Conservation (phyloP, 2,113 vertebrate genomes). For the Leptobrachium leishanense region DNA sequence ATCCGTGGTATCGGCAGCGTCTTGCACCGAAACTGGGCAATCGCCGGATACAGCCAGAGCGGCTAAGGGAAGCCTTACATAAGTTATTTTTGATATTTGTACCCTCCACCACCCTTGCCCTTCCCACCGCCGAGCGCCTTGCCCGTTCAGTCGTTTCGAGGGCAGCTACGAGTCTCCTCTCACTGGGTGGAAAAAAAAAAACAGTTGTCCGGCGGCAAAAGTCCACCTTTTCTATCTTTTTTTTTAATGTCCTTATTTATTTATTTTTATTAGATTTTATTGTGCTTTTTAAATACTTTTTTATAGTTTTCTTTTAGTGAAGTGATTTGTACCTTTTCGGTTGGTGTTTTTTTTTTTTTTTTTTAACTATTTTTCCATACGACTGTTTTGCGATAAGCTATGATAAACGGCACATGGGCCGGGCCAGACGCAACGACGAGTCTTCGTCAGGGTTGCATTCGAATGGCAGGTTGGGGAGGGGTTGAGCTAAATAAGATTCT, state of each 20-base stretch:
- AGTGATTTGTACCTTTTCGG: background rate
- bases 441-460: no score
- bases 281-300: constrained; percentile 14
- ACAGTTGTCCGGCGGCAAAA: background rate
- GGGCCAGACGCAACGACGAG: no score
- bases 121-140: background rate
- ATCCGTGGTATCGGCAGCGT: no score
- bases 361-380: background rate
- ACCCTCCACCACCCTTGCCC: background rate
- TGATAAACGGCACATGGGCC: background rate
- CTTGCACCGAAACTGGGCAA: background rate
- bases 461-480: no score
- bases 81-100: background rate
- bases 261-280: constrained; percentile 43
- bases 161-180: constrained; percentile 32
- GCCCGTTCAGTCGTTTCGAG: constrained; percentile 3
- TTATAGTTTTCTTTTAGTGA: constrained; percentile 13
- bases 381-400: constrained; percentile 26
- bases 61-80: no score
- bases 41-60: background rate
- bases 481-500: no score
- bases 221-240: background rate
- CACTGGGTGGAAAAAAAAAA: background rate
- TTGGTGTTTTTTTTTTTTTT: background rate
- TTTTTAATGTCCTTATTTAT: constrained; percentile 37